Evolutionary conservation across 2,888 invertebrate species (phyloP).

Genomic region (Baccha elongata): DNA sequence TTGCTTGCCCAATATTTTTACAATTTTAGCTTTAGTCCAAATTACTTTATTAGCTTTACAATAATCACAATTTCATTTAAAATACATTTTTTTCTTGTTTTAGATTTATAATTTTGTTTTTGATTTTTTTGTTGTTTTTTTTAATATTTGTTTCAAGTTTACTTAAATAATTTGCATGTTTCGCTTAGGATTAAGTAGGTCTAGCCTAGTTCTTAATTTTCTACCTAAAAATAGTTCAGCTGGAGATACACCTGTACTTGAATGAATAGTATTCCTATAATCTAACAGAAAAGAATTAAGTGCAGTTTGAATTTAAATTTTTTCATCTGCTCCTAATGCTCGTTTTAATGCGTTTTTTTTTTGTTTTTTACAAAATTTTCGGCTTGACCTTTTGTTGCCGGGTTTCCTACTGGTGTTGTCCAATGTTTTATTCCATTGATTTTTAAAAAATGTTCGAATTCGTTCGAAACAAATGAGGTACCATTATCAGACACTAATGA

Average conservation of each 20-base stretch:
- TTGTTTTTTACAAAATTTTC: too few relatives aligned
- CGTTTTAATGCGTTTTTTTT: constrained; percentile 27
- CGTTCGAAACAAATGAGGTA: not conserved
- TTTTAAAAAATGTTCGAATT: not conserved
- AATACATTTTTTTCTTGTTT: constrained; percentile 1
- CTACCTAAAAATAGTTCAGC: constrained; percentile 11
- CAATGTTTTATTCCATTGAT: not conserved
- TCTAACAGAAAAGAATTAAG: constrained; percentile 20
- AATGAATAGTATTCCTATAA: constrained; percentile 25
- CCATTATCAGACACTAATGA: constrained; percentile 5
- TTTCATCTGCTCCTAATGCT: not conserved
- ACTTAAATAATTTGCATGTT: constrained; percentile 12
- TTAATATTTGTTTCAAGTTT: constrained; percentile 11
- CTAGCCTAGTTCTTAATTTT: too few relatives aligned
- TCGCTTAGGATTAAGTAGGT: constrained; percentile 27
- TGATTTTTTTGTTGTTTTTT: constrained; percentile 3
- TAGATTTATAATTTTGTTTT: constrained; percentile 20
- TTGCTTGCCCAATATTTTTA: constrained; percentile 7
- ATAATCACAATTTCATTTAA: constrained; percentile 14
- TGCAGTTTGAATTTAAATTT: constrained; percentile 4
- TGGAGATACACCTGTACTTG: constrained; percentile 25
- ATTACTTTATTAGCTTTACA: constrained; percentile 12
- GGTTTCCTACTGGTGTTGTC: constrained; percentile 4
- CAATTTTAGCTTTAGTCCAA: constrained; percentile 21
- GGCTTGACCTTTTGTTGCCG: not conserved